A percentile compares a stretch with the other conserved stretches of the same genome.
Evolutionary conservation across 2,888 invertebrate genomes (phyloP).

Genomic region (Drosophila cyrtoloma): DNA sequence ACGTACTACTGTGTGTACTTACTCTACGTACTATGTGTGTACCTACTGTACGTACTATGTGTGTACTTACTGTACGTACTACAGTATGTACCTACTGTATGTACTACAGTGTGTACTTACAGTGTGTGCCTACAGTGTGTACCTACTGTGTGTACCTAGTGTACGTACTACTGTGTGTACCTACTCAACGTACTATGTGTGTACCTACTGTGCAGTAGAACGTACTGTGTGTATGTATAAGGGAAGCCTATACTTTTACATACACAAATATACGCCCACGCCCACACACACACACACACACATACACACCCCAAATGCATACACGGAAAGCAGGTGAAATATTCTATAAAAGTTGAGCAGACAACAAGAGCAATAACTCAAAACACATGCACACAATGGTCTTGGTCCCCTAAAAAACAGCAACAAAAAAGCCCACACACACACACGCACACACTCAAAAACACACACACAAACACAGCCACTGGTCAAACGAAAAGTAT

Average conservation of each 20-base stretch:
- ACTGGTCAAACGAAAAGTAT: background rate
- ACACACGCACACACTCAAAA: slow-evolving; percentile 2
- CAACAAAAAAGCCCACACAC: slow-evolving; percentile 1
- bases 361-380: slow-evolving; percentile 16
- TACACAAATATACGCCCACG: slow-evolving; percentile 6
- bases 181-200: background rate
- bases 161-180: no score
- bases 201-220: background rate
- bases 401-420: slow-evolving; percentile 30
- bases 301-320: slow-evolving; percentile 11
- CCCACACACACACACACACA: slow-evolving; percentile 12
- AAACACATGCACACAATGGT: slow-evolving; percentile 39
- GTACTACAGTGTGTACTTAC: no score
- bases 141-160: no score
- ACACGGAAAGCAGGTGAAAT: slow-evolving; percentile 20
- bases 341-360: slow-evolving; percentile 13
- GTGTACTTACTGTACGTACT: no score
- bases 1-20: no score
- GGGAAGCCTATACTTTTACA: slow-evolving; percentile 4
- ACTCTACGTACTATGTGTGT: no score
- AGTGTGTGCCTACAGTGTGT: no score
- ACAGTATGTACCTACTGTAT: no score
- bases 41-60: background rate
- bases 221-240: slow-evolving; percentile 2
- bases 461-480: background rate